phyloP scores from a whole-genome alignment of 1,140 invertebrate genomes.

The Drosophila simulans region DNA sequence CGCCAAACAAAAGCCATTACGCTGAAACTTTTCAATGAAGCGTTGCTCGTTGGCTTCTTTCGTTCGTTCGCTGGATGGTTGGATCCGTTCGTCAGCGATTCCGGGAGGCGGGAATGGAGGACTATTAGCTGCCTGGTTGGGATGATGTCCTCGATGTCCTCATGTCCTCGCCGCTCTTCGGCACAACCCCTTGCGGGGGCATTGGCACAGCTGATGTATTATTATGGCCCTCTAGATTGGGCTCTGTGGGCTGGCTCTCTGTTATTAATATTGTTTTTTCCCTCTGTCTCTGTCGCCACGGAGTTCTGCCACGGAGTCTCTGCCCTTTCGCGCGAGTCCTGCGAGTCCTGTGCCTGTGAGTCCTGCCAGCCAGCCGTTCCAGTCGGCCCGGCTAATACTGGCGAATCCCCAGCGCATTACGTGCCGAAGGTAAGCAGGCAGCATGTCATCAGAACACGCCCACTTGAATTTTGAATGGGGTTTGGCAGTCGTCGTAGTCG shows the following conservation, averaged over 20 bases:
- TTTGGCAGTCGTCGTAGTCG: slow-evolving; percentile 33
- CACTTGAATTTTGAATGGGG: slow-evolving; percentile 79
- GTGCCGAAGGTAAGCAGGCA: slow-evolving; percentile 79
- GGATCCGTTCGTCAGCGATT: slow-evolving; percentile 25
- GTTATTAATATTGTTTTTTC: slow-evolving; percentile 82
- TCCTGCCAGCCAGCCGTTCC: slow-evolving; percentile 2
- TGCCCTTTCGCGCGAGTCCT: background rate
- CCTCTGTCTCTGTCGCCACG: background rate
- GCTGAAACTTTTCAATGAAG: slow-evolving; percentile 83
- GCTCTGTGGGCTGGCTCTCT: slow-evolving; percentile 60
- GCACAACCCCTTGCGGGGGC: slow-evolving; percentile 75
- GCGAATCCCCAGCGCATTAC: slow-evolving; percentile 79
- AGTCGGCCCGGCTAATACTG: slow-evolving; percentile 69
- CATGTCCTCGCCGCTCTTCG: slow-evolving; percentile 37
- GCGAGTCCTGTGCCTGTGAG: background rate
- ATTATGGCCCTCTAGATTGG: slow-evolving; percentile 70
- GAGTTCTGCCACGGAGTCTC: background rate
- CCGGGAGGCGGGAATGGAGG: background rate
- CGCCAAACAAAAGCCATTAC: slow-evolving; percentile 80
- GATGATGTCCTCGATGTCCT: slow-evolving; percentile 54
- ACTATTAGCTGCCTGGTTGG: slow-evolving; percentile 56
- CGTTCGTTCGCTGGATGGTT: slow-evolving; percentile 27
- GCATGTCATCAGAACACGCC: slow-evolving; percentile 81
- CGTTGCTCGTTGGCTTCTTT: slow-evolving; percentile 34
- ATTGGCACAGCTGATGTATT: slow-evolving; percentile 81